These are phyloP conservation scores for Champsocephalus gunnari DNA, from an alignment of 2,797 vertebrate genomes.

Conservation along the genomic window DNA sequence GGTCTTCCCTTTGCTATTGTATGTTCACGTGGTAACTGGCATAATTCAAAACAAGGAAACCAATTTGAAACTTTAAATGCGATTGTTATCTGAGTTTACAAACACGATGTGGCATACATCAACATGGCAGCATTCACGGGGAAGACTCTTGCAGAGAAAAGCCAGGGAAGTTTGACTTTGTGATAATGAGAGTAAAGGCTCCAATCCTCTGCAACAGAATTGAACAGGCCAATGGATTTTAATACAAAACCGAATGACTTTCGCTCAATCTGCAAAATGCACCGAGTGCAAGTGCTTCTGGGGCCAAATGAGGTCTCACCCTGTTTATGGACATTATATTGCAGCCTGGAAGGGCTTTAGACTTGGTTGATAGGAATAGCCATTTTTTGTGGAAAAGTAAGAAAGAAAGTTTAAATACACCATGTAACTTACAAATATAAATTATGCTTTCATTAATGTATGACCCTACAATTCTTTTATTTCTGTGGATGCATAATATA, in stretches of 20 bases:
- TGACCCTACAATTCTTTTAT: too few relatives aligned
- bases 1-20: neutral
- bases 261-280: constrained; percentile 26
- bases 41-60: constrained; percentile 3
- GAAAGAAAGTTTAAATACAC: neutral
- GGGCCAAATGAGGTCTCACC: constrained; percentile 31
- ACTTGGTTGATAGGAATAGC: neutral
- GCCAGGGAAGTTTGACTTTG: constrained; percentile 28
- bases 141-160: constrained; percentile 29
- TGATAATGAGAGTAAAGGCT: constrained; percentile 24
- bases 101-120: constrained; percentile 30
- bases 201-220: constrained; percentile 19
- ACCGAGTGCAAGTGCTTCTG: neutral
- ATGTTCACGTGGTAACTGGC: constrained; percentile 1
- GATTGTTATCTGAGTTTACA: constrained; percentile 6
- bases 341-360: neutral
- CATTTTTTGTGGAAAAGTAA: neutral
- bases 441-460: neutral
- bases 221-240: constrained; percentile 33
- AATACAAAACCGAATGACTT: constrained; percentile 36
- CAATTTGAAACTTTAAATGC: constrained; percentile 5
- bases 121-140: constrained; percentile 15
- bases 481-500: neutral
- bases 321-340: constrained; percentile 29
- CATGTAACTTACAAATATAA: neutral